These are phyloP conservation scores for Pseudococcus viburni DNA, from an alignment of 2,888 invertebrate genomes.

Conservation along the genomic window DNA sequence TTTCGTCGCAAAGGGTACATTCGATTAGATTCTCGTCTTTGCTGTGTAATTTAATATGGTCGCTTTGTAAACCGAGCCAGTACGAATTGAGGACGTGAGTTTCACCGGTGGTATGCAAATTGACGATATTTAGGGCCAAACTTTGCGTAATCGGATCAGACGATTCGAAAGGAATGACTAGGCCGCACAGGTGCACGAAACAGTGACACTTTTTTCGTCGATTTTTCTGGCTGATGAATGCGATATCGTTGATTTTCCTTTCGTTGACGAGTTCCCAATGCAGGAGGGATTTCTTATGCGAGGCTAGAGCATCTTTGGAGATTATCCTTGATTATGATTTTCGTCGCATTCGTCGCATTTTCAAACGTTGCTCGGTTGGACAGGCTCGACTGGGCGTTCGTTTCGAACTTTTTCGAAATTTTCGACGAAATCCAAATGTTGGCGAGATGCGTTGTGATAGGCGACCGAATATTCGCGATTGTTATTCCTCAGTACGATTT, in stretches of 20 bases:
- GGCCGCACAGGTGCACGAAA: not conserved
- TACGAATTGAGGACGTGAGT: not conserved
- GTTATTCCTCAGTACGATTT: constrained; percentile 41
- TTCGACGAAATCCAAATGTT: constrained; percentile 18
- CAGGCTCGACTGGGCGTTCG: not conserved
- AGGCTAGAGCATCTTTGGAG: not conserved
- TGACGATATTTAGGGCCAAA: not conserved
- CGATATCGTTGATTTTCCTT: not conserved
- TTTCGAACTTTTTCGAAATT: not conserved
- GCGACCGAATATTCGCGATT: not conserved
- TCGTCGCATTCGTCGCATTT: constrained; percentile 1
- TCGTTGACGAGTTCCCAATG: not conserved
- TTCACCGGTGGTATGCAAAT: not conserved
- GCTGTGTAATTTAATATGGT: not conserved
- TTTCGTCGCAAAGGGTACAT: not conserved
- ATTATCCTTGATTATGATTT: not conserved
- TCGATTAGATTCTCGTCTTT: not conserved
- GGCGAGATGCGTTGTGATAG: not conserved
- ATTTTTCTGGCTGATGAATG: not conserved
- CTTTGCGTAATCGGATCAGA: not conserved
- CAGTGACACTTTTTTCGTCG: not conserved
- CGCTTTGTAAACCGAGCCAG: not conserved
- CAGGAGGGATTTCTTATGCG: not conserved
- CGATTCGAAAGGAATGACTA: not conserved
- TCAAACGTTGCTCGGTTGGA: not conserved